Percentiles rank a stretch among this genome's conserved stretches.
Conservation (phyloP, 2,888 invertebrate genomes). For the Thecocarcelia acutangulata region DNA sequence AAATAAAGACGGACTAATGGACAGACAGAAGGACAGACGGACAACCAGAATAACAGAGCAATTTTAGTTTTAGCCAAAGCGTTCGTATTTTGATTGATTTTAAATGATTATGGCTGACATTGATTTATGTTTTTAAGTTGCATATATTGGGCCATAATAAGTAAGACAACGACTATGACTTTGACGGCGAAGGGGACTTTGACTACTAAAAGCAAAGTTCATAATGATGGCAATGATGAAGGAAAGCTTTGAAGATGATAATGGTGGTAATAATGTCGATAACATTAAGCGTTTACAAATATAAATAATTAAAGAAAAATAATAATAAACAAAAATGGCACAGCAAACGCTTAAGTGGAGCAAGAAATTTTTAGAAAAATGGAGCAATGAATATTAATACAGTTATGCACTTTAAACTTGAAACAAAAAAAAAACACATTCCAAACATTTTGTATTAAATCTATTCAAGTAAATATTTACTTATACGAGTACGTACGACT, state of each 20-base stretch:
- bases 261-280: constrained; percentile 22
- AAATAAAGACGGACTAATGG: constrained; percentile 11
- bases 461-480: constrained; percentile 18
- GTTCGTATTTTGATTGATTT: constrained; percentile 81
- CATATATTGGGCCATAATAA: constrained; percentile 78
- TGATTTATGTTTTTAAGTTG: constrained; percentile 79
- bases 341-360: constrained; percentile 36
- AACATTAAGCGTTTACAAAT: constrained; percentile 50
- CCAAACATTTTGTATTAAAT: constrained; percentile 1
- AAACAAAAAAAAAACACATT: background rate
- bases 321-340: constrained; percentile 3
- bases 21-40: constrained; percentile 32
- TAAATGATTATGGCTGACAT: constrained; percentile 81
- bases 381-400: constrained; percentile 51
- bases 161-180: constrained; percentile 70
- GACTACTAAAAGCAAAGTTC: constrained; percentile 24
- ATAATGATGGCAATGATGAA: constrained; percentile 37
- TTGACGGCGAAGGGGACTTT: constrained; percentile 53
- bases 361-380: constrained; percentile 35
- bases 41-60: constrained; percentile 72
- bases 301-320: constrained; percentile 42
- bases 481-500: too few relatives aligned
- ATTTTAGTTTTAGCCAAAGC: constrained; percentile 79
- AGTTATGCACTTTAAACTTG: constrained; percentile 36
- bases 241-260: constrained; percentile 37